Evolutionary conservation across 2,113 vertebrate genomes (phyloP), one percentile per base, ranked within the genome.

Genomic region (Suricata suricatta): DNA sequence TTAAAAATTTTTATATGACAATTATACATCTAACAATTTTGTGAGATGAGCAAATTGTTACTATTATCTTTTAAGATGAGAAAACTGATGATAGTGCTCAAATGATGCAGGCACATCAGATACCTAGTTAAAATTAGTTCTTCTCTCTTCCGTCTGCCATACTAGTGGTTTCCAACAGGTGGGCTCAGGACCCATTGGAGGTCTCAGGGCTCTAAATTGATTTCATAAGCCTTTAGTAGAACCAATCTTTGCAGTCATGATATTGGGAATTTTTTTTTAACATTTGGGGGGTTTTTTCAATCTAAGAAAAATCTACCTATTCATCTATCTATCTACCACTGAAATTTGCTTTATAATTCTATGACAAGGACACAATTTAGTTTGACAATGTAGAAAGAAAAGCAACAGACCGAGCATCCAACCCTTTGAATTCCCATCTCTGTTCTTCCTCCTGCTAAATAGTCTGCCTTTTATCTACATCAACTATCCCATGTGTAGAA

Each of bases 311-410:
- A 60, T 25, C 29, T 54, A 25, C 27, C 35, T 57, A 27, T 77
- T 7, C 15, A 80, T 27, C 19, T 29, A 23, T 79, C 10, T 93
- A 81, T 72, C 6, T 86, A 64, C 50, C 17, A 64, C 7, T 88
- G 11, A 84, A 10, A 87, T 84, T 76, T 84, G 33, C 66, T 71
- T 88, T 88, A 84, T 95, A 85, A 88, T 69, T 93, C 63, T 80
- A 76, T 88, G n/a, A 88, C 35, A 96, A 88, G 41, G 7, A 69
- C 19, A 25, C 16, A 69, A 84, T 54, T 0, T 27, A 69, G 16
- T 93, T 93, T 77, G 35, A 33, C 23, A 60, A 60, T 60, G 57
- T 60, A 8, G 57, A 60, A 76, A 79, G 21, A 80, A 64, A 90
- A 96, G 25, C 47, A 93, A 88, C 4, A 71, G 69, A 88, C 5